phyloP scores from a whole-genome alignment of 2,113 vertebrate species.

The Leucosticte australis region DNA sequence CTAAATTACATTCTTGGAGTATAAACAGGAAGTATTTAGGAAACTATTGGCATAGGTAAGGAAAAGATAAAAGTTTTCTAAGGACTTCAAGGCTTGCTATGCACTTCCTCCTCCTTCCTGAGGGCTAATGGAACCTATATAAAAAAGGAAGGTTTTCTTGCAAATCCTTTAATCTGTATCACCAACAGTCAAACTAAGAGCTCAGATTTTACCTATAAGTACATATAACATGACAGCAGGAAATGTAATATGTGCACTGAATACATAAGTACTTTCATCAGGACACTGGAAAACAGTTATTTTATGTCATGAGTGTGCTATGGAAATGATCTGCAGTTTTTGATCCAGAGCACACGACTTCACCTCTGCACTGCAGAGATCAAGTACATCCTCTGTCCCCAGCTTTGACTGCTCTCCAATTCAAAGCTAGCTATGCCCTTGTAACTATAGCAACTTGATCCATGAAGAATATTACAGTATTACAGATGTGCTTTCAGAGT shows the following conservation, averaged over 20 bases:
- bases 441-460: not conserved
- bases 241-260: accelerated
- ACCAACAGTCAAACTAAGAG: not conserved
- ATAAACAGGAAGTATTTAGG: not conserved
- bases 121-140: not conserved
- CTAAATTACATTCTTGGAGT: not conserved
- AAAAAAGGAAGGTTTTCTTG: not conserved
- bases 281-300: not conserved
- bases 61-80: not conserved
- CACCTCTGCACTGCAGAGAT: not conserved
- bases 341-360: not conserved
- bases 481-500: not conserved
- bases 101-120: not conserved
- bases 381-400: not conserved
- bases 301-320: not conserved
- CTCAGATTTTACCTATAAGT: not conserved
- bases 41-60: not conserved
- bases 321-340: not conserved
- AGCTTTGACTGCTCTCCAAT: not conserved
- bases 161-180: not conserved
- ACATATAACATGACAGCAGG: not conserved
- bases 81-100: not conserved
- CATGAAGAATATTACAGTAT: not conserved
- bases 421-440: not conserved
- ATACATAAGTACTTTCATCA: not conserved